Conservation (phyloP, 2,797 vertebrate genomes). For the Knipowitschia caucasica region DNA sequence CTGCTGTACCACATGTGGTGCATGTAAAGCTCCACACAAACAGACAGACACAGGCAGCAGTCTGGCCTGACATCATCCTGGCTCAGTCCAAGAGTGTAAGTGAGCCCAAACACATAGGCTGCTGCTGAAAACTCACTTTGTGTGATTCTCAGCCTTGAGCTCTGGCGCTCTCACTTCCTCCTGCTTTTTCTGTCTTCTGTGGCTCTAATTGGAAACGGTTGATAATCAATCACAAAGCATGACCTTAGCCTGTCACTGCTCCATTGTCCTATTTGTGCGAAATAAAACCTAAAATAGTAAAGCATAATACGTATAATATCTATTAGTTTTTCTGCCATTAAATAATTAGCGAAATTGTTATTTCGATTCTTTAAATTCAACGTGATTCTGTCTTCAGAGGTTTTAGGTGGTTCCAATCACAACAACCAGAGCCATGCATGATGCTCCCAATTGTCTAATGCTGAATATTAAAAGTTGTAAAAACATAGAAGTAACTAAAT, state of each 20-base stretch:
- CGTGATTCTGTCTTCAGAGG: no score
- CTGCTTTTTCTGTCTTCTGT: slow-evolving; percentile 58
- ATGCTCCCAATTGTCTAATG: no score
- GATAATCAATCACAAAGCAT: slow-evolving; percentile 74
- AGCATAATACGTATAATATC: no score
- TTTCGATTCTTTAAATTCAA: no score
- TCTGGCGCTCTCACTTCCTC: slow-evolving; percentile 51
- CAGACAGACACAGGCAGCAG: slow-evolving; percentile 62
- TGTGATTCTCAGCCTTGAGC: slow-evolving; percentile 57
- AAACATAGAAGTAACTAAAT: no score
- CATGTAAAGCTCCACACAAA: slow-evolving; percentile 53
- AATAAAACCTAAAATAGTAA: no score
- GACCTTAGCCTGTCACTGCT: slow-evolving; percentile 62
- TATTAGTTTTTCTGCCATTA: no score
- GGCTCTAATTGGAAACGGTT: slow-evolving; percentile 73
- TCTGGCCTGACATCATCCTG: slow-evolving; percentile 75
- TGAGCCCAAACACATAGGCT: slow-evolving; percentile 77
- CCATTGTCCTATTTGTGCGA: slow-evolving; percentile 27
- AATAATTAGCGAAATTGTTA: no score
- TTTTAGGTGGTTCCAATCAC: no score
- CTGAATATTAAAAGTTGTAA: no score
- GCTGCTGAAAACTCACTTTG: no score
- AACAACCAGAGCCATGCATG: no score
- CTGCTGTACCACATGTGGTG: slow-evolving; percentile 21
- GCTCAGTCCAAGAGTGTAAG: slow-evolving; percentile 69